Conservation (phyloP, 2,888 invertebrate genomes). For the Cerastis rubricosa region DNA sequence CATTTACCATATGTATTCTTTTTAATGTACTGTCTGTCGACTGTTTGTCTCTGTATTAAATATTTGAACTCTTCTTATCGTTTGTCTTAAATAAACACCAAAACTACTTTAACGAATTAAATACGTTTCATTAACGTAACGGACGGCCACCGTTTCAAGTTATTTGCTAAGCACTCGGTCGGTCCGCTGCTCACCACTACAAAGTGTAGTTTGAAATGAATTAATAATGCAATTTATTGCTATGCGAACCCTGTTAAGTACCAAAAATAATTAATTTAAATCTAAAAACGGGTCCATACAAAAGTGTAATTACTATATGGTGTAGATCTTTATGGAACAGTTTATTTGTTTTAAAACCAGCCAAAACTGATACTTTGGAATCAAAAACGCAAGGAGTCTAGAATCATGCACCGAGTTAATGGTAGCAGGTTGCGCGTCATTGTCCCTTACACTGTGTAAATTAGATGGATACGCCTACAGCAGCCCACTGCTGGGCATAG, state of each 20-base stretch:
- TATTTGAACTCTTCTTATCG: neutral
- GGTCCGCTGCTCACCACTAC: neutral
- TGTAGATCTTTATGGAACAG: neutral
- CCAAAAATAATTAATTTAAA: neutral
- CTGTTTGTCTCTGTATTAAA: neutral
- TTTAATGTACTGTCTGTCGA: neutral
- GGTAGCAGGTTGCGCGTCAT: no score
- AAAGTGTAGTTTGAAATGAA: slow-evolving; percentile 4
- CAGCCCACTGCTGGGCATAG: neutral
- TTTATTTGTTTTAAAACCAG: no score
- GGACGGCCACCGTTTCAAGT: neutral
- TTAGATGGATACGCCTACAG: no score
- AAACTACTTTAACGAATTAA: neutral
- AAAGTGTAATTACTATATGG: neutral
- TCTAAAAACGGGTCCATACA: neutral
- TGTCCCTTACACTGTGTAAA: no score
- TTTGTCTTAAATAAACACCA: neutral
- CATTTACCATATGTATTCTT: neutral
- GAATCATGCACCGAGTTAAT: no score
- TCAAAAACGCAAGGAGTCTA: no score
- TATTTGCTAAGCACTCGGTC: slow-evolving; percentile 17
- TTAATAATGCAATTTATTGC: neutral
- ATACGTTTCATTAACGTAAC: neutral
- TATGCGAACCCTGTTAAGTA: neutral
- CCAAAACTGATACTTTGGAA: no score